Percentiles rank a stretch among this genome's conserved stretches.
Conservation (phyloP, 2,797 vertebrate species). For the Sphenopsis melanotis region DNA sequence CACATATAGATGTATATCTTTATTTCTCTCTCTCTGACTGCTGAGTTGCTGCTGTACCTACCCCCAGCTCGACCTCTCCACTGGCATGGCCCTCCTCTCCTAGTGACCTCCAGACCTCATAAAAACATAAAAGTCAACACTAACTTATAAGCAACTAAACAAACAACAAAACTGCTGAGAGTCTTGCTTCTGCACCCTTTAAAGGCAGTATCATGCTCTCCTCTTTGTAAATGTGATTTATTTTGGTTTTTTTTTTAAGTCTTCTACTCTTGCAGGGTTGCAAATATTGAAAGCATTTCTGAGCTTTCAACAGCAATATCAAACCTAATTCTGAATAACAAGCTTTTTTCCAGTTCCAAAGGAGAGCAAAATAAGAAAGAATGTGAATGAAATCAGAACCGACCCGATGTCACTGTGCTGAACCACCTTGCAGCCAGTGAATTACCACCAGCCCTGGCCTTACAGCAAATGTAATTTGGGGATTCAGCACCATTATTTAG, state of each 20-base stretch:
- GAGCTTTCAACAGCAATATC: background rate
- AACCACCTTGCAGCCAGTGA: background rate
- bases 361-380: background rate
- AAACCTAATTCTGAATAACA: background rate
- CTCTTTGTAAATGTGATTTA: background rate
- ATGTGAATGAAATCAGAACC: background rate
- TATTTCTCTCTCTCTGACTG: background rate
- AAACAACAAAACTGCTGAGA: background rate
- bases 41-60: background rate
- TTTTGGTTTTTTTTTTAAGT: background rate
- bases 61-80: background rate
- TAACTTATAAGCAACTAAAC: background rate
- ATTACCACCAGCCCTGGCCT: background rate
- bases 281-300: background rate
- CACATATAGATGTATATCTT: fast-evolving
- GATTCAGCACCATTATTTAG: background rate
- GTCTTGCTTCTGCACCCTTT: background rate
- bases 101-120: background rate
- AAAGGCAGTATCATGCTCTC: background rate
- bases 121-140: background rate
- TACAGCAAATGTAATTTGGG: background rate
- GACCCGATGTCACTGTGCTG: fast-evolving
- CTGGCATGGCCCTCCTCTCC: background rate
- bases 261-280: background rate
- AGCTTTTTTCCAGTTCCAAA: background rate